Base-by-base conservation (phyloP, 2,113 vertebrate genomes). In the Sylvia atricapilla region DNA sequence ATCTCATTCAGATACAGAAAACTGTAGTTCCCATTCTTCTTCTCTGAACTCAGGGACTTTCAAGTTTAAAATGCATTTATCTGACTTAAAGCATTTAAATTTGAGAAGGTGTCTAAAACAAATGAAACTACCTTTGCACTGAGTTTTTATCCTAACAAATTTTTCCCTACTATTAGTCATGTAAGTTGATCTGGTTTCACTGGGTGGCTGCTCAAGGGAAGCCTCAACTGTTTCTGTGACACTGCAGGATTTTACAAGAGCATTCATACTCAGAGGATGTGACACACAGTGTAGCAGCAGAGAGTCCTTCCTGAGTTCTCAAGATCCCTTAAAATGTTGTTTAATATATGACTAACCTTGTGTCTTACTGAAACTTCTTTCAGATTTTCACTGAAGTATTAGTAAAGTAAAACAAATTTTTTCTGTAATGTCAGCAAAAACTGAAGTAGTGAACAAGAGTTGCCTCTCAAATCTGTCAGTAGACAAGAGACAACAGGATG, bases 1-100 rank as follows among this genome's bases (percentile, higher is more conserved):
- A 8, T 39, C 4, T 33, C 6, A 13, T 76, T 63, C n/a, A 22
- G 3, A 50, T 21, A 52, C n/a, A 84, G 27, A 76, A 79, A 72
- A 63, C 5, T 43, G 0, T 58, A 28, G 15, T n/a, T 23, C 6
- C 1, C 2, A 2, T 44, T 92, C n/a, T 53, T 67, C 6, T 11
- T 28, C 47, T 87, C n/a, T 68, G 28, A 47, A 60, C 52, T 37
- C 43, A 66, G 35, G 8, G 7, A 60, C 5, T 66, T 66, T 70
- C 5, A 39, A 24, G 5, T 15, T n/a, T n/a, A n/a, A n/a, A n/a
- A n/a, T n/a, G n/a, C n/a, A 64, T 35, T 33, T 59, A 49, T 10
- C 2, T 62, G 10, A n/a, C 6, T 74, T 24, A 80, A 49, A 84
- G 6, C 3, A 31, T 77, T 90, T 73, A n/a, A 21, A 87, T 69